phyloP scores from a whole-genome alignment of 53 echinoderm and acorn worm species.

The Patiria pectinifera region DNA sequence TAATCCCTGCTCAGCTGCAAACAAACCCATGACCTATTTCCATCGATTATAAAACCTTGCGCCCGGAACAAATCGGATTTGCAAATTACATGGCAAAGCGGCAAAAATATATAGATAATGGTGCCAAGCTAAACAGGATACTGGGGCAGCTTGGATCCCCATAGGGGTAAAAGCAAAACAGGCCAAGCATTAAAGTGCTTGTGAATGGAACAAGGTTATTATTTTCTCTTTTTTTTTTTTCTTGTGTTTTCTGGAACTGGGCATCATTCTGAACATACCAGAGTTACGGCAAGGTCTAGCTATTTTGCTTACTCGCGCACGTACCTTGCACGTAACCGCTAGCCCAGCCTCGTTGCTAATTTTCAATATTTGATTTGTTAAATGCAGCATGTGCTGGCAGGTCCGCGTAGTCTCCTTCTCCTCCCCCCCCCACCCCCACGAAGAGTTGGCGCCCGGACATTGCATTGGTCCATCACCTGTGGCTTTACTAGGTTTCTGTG shows the following conservation, averaged over 20 bases:
- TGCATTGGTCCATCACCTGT: constrained; percentile 40
- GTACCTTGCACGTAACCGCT: neutral
- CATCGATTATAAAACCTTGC: constrained; percentile 22
- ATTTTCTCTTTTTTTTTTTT: neutral
- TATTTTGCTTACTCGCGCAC: neutral
- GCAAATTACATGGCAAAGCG: constrained; percentile 44
- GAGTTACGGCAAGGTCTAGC: neutral
- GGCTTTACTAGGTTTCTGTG: constrained; percentile 59
- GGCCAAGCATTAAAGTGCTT: constrained; percentile 54
- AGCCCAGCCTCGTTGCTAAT: neutral
- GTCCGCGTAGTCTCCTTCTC: neutral
- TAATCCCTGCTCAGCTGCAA: neutral
- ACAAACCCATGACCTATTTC: constrained; percentile 35
- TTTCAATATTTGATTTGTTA: constrained; percentile 50
- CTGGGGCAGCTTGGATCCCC: constrained; percentile 45
- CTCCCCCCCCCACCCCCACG: neutral
- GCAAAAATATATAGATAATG: constrained; percentile 33
- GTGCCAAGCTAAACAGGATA: constrained; percentile 62
- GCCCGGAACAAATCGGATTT: constrained; percentile 43
- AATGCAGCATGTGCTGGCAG: constrained; percentile 27
- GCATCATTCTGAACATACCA: neutral
- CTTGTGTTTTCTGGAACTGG: neutral
- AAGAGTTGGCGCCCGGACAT: neutral
- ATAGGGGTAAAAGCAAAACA: constrained; percentile 34
- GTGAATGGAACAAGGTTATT: constrained; percentile 25